phyloP scores from a whole-genome alignment of 1,140 invertebrate genomes.

The Drosophila carrolli region DNA sequence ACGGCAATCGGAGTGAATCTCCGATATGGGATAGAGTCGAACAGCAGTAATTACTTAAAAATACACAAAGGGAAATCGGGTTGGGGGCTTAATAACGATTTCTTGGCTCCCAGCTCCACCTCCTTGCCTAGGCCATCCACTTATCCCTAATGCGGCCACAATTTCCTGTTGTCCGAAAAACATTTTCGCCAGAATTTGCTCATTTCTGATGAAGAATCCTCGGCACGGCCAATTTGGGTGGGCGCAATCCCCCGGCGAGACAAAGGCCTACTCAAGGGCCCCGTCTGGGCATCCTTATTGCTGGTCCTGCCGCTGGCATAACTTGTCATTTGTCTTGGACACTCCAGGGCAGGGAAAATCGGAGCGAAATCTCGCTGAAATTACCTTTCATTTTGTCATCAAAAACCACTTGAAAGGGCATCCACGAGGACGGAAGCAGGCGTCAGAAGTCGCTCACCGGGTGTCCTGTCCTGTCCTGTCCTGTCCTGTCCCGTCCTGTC shows the following conservation, averaged over 20 bases:
- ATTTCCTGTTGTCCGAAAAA: constrained; percentile 69
- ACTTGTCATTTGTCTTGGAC: constrained; percentile 73
- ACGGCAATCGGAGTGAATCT: neutral
- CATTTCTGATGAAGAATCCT: constrained; percentile 44
- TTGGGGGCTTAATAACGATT: neutral
- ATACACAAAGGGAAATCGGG: constrained; percentile 10
- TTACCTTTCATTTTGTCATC: constrained; percentile 84
- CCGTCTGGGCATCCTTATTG: constrained; percentile 12
- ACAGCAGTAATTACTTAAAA: constrained; percentile 44
- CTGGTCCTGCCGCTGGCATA: constrained; percentile 46
- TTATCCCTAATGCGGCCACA: constrained; percentile 66
- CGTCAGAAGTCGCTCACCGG: constrained; percentile 17
- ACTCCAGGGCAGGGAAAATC: constrained; percentile 59
- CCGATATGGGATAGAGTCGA: constrained; percentile 9
- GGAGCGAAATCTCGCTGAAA: constrained; percentile 68
- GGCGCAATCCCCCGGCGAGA: constrained; percentile 40
- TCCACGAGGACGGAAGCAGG: constrained; percentile 33
- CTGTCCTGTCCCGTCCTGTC: constrained; percentile 28
- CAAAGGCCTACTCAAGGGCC: constrained; percentile 57
- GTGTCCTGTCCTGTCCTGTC: constrained; percentile 30
- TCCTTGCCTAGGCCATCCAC: constrained; percentile 19
- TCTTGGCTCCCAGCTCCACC: neutral
- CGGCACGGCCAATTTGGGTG: constrained; percentile 47
- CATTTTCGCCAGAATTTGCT: constrained; percentile 60
- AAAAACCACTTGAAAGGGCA: constrained; percentile 82